phyloP scores from a whole-genome alignment of 2,888 invertebrate species.

The Euproctis similis region DNA sequence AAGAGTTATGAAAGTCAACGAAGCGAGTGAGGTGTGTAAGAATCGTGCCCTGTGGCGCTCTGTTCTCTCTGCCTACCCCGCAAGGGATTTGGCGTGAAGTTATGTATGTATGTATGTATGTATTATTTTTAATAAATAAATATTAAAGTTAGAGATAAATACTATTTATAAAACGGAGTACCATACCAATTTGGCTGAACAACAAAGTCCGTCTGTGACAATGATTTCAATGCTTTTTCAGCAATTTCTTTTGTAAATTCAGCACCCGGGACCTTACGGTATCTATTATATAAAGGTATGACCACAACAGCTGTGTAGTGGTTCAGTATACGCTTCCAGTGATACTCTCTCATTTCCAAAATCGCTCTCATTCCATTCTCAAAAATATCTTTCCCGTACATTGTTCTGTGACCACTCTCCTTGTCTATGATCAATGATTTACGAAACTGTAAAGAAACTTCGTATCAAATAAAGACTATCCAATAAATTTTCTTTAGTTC shows the following conservation, averaged over 20 bases:
- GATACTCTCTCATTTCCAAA: conserved; percentile 48
- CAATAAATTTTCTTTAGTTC: no score
- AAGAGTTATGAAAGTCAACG: no score
- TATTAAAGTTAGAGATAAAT: conserved; percentile 1
- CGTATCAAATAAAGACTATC: no score
- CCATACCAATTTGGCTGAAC: conserved; percentile 63
- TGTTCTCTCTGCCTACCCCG: no score
- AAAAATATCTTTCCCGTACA: conserved; percentile 49
- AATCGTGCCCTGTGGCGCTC: no score
- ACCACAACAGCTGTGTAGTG: conserved; percentile 60
- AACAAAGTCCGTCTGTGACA: conserved; percentile 47
- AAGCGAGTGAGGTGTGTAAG: no score
- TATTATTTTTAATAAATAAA: no score
- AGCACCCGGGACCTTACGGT: conserved; percentile 37
- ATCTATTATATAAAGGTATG: conserved; percentile 44
- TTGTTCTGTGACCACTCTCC: conserved; percentile 38
- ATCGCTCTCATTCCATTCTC: conserved; percentile 53
- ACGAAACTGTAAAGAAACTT: conserved; percentile 55
- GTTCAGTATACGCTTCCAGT: conserved; percentile 53
- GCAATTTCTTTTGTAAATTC: conserved; percentile 49
- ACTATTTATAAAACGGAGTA: conserved; percentile 1
- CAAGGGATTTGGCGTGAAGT: no score
- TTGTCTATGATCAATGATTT: conserved; percentile 43
- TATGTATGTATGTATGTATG: no score
- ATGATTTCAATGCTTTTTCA: conserved; percentile 38